These are phyloP conservation scores for Portevinia maculata DNA, from an alignment of 2,888 invertebrate genomes.

Conservation along the genomic window DNA sequence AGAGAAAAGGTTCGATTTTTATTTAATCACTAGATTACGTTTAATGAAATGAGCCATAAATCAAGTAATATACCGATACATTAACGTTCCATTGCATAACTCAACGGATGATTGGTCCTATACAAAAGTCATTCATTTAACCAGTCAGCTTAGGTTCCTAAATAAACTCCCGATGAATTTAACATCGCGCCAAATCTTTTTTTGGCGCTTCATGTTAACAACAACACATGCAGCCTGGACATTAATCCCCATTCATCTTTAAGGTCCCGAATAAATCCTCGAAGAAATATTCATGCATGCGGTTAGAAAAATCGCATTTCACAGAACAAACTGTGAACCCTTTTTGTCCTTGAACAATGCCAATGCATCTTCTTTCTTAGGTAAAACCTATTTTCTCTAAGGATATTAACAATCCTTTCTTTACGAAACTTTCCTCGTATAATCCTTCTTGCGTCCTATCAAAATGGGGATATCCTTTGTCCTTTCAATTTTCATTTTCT, in stretches of 20 bases:
- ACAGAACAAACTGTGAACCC: constrained; percentile 22
- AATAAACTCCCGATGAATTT: constrained; percentile 21
- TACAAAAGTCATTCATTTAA: background rate
- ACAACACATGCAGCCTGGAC: constrained; percentile 33
- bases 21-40: no score
- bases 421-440: constrained; percentile 17
- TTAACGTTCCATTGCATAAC: no score
- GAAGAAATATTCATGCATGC: constrained; percentile 56
- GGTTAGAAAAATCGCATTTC: constrained; percentile 67
- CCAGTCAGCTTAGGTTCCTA: background rate
- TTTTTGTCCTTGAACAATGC: constrained; percentile 54
- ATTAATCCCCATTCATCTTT: constrained; percentile 33
- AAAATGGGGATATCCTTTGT: constrained; percentile 61
- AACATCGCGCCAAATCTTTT: constrained; percentile 19
- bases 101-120: background rate
- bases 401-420: constrained; percentile 52
- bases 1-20: no score
- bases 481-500: constrained; percentile 39
- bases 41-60: no score
- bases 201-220: constrained; percentile 50
- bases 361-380: constrained; percentile 27
- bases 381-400: constrained; percentile 56
- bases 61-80: no score
- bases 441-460: constrained; percentile 35
- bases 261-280: constrained; percentile 22